Percentiles rank a stretch among this genome's conserved stretches.
Evolutionary conservation across 2,888 invertebrate species (phyloP).

Genomic region (Nematopogon swammerdamellus): DNA sequence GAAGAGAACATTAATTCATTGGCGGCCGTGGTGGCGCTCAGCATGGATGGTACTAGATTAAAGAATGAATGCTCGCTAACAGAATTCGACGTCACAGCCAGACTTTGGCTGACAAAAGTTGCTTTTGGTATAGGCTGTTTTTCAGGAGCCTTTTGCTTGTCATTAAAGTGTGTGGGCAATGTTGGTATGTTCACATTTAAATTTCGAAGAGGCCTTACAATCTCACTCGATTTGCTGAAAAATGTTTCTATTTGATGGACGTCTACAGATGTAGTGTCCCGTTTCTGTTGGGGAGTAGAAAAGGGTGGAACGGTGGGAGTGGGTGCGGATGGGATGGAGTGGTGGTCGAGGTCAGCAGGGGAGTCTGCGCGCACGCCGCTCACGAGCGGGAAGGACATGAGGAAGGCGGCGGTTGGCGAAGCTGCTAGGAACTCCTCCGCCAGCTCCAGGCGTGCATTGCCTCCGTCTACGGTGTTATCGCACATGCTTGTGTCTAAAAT

Average conservation of each 20-base stretch:
- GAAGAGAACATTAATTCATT: constrained; percentile 20
- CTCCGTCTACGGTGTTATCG: constrained; percentile 43
- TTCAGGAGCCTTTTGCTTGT: background rate
- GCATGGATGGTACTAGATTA: background rate
- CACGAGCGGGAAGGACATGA: constrained; percentile 72
- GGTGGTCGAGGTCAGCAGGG: constrained; percentile 36
- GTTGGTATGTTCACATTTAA: background rate
- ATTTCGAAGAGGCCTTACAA: background rate
- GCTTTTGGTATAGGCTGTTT: background rate
- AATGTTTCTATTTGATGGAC: background rate
- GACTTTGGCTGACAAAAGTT: background rate
- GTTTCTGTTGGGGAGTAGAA: constrained; percentile 12
- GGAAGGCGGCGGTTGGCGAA: constrained; percentile 74
- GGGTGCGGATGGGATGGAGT: constrained; percentile 13
- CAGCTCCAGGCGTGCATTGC: constrained; percentile 56
- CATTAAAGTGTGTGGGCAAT: background rate
- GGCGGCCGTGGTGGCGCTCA: background rate
- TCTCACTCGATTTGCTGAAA: background rate
- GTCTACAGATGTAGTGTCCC: background rate
- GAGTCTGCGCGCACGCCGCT: constrained; percentile 54
- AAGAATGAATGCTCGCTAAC: background rate
- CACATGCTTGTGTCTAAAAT: constrained; percentile 40
- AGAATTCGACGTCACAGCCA: background rate
- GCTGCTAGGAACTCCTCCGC: constrained; percentile 51
- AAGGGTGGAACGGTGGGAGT: background rate